Conservation (phyloP, 2,113 vertebrate species). For the Loxodonta africana region DNA sequence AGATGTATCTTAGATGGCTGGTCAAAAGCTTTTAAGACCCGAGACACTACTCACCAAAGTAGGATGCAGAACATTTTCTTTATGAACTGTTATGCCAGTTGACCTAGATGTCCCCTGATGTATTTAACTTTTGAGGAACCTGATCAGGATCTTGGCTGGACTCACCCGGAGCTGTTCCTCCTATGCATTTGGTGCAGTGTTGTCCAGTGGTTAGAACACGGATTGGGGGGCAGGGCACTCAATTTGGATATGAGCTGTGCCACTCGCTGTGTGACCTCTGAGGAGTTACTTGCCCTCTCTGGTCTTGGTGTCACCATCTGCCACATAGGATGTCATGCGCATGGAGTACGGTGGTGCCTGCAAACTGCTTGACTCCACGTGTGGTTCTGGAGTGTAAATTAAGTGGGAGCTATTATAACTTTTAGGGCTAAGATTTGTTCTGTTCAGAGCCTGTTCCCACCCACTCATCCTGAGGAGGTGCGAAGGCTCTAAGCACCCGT, state of each 20-base stretch:
- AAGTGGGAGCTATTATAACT: not conserved
- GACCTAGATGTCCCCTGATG: too few relatives aligned
- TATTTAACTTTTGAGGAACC: not conserved
- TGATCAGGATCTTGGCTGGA: fast-evolving
- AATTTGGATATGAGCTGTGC: not conserved
- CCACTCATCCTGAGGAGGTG: fast-evolving
- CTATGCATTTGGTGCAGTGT: fast-evolving
- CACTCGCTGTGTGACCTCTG: not conserved
- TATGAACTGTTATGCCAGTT: too few relatives aligned
- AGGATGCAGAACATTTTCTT: too few relatives aligned
- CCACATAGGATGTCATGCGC: fast-evolving
- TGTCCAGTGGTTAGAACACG: fast-evolving
- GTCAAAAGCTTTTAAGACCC: too few relatives aligned
- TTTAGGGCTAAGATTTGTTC: not conserved
- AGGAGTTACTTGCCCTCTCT: not conserved
- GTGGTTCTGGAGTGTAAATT: not conserved
- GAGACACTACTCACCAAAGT: too few relatives aligned
- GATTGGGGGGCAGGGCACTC: too few relatives aligned
- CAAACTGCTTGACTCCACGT: too few relatives aligned
- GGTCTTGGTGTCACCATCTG: not conserved
- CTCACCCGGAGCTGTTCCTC: fast-evolving
- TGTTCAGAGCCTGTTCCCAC: not conserved
- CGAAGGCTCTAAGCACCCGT: not conserved
- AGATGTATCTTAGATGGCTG: too few relatives aligned
- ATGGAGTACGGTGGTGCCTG: fast-evolving